Conservation (phyloP, 2,797 vertebrate genomes). For the Etheostoma perlongum region DNA sequence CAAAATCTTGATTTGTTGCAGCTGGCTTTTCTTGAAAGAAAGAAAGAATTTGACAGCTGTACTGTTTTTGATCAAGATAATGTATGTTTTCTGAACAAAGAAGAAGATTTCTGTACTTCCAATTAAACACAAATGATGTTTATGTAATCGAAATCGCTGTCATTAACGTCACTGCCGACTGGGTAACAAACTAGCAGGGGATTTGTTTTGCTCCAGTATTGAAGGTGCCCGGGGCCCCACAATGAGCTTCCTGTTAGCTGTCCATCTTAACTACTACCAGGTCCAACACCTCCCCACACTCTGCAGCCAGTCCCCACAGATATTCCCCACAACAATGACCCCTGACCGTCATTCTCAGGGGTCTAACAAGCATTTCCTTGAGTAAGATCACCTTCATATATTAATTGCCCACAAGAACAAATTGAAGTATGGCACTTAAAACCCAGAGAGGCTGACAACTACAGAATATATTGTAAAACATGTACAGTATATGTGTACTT, state of each 20-base stretch:
- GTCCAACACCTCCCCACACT: slow-evolving; percentile 63
- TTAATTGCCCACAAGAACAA: slow-evolving; percentile 5
- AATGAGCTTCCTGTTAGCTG: slow-evolving; percentile 48
- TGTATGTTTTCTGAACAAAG: background rate
- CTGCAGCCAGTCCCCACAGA: slow-evolving; percentile 17
- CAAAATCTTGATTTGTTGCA: too few species aligned
- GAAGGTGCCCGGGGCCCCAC: slow-evolving; percentile 35
- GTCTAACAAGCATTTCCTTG: slow-evolving; percentile 23
- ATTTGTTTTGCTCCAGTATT: slow-evolving; percentile 6
- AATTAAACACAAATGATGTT: background rate
- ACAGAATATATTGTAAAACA: background rate
- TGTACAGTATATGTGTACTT: too few species aligned
- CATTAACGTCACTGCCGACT: background rate
- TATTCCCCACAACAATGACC: slow-evolving; percentile 47
- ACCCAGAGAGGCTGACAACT: background rate
- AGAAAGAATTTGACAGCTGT: background rate
- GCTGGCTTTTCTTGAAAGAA: too few species aligned
- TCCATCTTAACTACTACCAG: slow-evolving; percentile 72
- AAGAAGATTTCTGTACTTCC: background rate
- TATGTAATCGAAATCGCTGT: background rate
- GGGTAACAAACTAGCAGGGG: background rate
- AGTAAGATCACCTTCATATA: slow-evolving; percentile 35
- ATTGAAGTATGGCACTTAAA: slow-evolving; percentile 2
- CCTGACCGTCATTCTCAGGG: slow-evolving; percentile 32
- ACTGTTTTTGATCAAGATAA: background rate